phyloP scores from a whole-genome alignment of 2,888 invertebrate species.

The Orthosia gothica region DNA sequence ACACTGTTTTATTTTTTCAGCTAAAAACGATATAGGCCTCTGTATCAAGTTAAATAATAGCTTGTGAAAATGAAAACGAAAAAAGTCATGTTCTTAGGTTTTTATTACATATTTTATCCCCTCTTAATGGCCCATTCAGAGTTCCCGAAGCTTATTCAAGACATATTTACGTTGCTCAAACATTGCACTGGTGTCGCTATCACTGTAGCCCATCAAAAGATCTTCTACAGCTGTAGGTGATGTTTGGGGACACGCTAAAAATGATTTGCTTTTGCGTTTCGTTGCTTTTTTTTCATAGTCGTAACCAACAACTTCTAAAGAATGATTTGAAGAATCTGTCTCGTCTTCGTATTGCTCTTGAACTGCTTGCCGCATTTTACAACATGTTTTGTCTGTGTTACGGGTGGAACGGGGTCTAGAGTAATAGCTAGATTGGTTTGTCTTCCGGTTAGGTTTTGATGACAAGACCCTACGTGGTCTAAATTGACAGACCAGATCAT shows the following conservation, averaged over 20 bases:
- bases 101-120: conserved; percentile 8
- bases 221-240: conserved; percentile 37
- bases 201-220: not conserved
- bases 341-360: not conserved
- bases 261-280: not conserved
- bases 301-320: conserved; percentile 74
- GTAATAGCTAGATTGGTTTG: conserved; percentile 21
- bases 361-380: not conserved
- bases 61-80: not conserved
- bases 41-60: too few species aligned
- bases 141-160: not conserved
- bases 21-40: too few species aligned
- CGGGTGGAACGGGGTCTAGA: not conserved
- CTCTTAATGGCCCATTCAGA: not conserved
- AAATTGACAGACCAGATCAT: conserved; percentile 69
- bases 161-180: not conserved
- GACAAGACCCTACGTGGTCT: conserved; percentile 72
- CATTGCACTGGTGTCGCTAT: not conserved
- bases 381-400: not conserved
- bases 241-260: conserved; percentile 41
- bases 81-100: not conserved
- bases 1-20: too few species aligned
- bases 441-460: conserved; percentile 41
- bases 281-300: conserved; percentile 60
- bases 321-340: conserved; percentile 67